Percentiles rank a stretch among this genome's conserved stretches.
Evolutionary conservation across 2,113 vertebrate species (phyloP).

Genomic region (Shinisaurus crocodilurus): DNA sequence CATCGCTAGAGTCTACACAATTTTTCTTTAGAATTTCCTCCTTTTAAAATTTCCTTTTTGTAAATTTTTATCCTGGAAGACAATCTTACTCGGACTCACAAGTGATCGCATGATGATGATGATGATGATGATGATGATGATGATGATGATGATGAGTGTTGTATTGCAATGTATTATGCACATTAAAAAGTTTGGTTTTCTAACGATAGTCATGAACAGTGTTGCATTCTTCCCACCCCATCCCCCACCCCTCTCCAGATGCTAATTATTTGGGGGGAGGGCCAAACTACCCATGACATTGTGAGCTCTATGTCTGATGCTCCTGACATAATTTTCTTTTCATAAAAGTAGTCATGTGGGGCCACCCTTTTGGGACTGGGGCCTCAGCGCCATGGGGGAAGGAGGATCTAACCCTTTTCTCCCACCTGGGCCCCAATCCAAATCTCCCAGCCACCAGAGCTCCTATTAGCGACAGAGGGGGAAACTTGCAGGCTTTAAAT

Average conservation of each 20-base stretch:
- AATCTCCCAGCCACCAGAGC: neutral
- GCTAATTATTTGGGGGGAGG: neutral
- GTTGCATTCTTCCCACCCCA: neutral
- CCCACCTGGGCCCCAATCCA: neutral
- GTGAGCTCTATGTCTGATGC: neutral
- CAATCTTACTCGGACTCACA: too few species aligned
- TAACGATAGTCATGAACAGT: neutral
- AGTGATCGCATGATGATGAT: too few species aligned
- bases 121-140: too few species aligned
- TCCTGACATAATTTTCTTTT: neutral
- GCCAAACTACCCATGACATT: too few species aligned
- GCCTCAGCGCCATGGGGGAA: neutral
- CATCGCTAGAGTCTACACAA: too few species aligned
- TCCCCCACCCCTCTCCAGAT: neutral
- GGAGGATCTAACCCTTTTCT: neutral
- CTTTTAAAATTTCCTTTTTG: too few species aligned
- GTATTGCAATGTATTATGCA: too few species aligned
- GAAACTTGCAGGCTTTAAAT: neutral
- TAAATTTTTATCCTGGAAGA: too few species aligned
- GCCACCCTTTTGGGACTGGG: neutral
- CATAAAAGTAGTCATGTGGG: neutral
- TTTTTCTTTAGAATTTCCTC: too few species aligned
- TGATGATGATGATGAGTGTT: too few species aligned
- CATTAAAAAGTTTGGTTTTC: neutral
- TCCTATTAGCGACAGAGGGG: too few species aligned